phyloP scores from a whole-genome alignment of 2,797 vertebrate genomes.

The Betta splendens region DNA sequence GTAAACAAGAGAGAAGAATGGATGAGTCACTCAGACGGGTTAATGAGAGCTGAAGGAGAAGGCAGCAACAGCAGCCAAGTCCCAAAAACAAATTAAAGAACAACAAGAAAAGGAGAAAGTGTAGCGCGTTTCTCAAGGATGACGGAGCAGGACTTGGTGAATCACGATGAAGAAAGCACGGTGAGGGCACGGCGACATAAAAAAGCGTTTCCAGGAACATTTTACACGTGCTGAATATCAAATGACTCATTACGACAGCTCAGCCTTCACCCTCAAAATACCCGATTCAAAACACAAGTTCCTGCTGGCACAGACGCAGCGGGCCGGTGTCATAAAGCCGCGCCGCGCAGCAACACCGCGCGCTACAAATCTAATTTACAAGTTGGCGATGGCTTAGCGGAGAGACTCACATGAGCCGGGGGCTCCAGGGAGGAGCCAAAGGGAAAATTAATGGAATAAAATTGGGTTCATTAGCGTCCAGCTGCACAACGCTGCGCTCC shows the following conservation, averaged over 20 bases:
- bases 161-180: conserved; percentile 32
- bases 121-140: conserved; percentile 8
- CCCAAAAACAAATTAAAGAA: conserved; percentile 47
- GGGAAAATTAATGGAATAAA: conserved; percentile 26
- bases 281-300: conserved; percentile 11
- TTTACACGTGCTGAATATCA: conserved; percentile 24
- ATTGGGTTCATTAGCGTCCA: conserved; percentile 28
- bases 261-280: conserved; percentile 20
- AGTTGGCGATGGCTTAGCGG: conserved; percentile 1
- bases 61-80: conserved; percentile 19
- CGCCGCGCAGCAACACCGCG: conserved; percentile 5
- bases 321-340: conserved; percentile 18
- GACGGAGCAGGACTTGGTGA: conserved; percentile 37
- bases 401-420: not conserved
- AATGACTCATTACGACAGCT: conserved; percentile 61
- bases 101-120: conserved; percentile 33
- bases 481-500: conserved; percentile 35
- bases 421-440: not conserved
- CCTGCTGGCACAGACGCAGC: conserved; percentile 16
- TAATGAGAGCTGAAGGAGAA: conserved; percentile 21
- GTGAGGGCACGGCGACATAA: conserved; percentile 21
- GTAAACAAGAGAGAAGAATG: conserved; percentile 34
- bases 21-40: conserved; percentile 58
- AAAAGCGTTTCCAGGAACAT: conserved; percentile 49
- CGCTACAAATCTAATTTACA: conserved; percentile 19